Percentiles rank a stretch among this genome's conserved stretches.
Evolutionary conservation across 2,113 vertebrate genomes (phyloP).

Genomic region (Brienomyrus brachyistius): DNA sequence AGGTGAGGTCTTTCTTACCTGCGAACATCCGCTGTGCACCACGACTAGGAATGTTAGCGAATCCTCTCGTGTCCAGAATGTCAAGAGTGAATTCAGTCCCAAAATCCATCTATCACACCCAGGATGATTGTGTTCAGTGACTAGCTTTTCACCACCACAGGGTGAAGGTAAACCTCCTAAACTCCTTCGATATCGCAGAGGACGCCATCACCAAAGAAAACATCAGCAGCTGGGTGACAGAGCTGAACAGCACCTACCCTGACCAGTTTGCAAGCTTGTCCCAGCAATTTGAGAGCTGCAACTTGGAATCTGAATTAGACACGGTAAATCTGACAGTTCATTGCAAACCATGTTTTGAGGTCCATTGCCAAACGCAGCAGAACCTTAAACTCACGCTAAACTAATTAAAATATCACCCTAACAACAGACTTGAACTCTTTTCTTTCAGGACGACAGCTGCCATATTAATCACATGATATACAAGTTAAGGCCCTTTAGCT

Average conservation of each 20-base stretch:
- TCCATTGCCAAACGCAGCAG: neutral
- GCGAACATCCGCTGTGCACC: neutral
- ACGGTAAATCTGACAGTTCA: conserved; percentile 56
- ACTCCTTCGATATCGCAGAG: conserved; percentile 76
- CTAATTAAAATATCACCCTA: neutral
- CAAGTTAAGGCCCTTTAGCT: neutral
- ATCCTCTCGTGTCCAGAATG: neutral
- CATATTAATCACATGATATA: neutral
- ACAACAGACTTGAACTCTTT: neutral
- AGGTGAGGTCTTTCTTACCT: conserved; percentile 55
- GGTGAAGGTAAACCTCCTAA: conserved; percentile 69
- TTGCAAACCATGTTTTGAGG: no score
- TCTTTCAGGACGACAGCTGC: neutral
- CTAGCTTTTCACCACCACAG: conserved; percentile 47
- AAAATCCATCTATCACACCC: neutral
- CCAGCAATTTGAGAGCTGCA: conserved; percentile 61
- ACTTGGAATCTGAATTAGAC: conserved; percentile 69
- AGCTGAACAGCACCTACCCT: conserved; percentile 63
- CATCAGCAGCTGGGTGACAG: conserved; percentile 56
- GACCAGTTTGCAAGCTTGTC: conserved; percentile 57
- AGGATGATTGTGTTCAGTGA: neutral
- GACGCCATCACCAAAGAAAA: conserved; percentile 63
- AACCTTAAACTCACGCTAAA: neutral
- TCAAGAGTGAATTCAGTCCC: neutral
- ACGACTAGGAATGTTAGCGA: neutral